These are phyloP conservation scores for Hofmannophila pseudospretella DNA, from an alignment of 2,888 invertebrate species.

Conservation along the genomic window DNA sequence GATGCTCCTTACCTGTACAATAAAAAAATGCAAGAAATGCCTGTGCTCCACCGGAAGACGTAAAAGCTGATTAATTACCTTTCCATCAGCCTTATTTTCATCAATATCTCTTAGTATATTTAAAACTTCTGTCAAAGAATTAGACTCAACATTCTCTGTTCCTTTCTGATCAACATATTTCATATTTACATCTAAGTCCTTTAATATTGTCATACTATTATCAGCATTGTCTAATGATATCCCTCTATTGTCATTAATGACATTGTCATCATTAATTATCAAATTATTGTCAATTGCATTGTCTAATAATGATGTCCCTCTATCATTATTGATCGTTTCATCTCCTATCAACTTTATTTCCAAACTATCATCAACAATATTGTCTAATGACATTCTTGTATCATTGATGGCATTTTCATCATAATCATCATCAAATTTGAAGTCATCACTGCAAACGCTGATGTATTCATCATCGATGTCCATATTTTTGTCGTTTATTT, in stretches of 20 bases:
- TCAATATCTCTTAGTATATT: conserved; percentile 5
- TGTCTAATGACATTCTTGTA: conserved; percentile 1
- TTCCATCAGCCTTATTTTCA: not conserved
- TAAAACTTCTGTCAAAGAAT: conserved; percentile 3
- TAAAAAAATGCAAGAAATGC: too few species aligned
- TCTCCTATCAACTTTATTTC: not conserved
- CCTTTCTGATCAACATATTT: not conserved
- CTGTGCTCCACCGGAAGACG: not conserved
- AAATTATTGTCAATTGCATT: too few species aligned
- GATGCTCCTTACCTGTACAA: too few species aligned
- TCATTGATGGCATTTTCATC: conserved; percentile 9
- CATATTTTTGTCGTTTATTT: conserved; percentile 21
- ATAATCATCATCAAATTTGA: conserved; percentile 27
- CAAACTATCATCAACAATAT: too few species aligned
- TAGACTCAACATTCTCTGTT: not conserved
- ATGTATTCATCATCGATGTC: conserved; percentile 26
- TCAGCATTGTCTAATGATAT: not conserved
- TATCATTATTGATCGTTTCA: too few species aligned
- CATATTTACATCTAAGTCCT: conserved; percentile 7
- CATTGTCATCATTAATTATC: too few species aligned
- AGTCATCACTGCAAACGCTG: conserved; percentile 44
- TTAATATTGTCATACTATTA: conserved; percentile 10
- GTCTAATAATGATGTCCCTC: not conserved
- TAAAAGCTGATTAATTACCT: not conserved
- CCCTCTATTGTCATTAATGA: conserved; percentile 3